Evolutionary conservation across 2,113 vertebrate species (phyloP).

Genomic region (Papio anubis): DNA sequence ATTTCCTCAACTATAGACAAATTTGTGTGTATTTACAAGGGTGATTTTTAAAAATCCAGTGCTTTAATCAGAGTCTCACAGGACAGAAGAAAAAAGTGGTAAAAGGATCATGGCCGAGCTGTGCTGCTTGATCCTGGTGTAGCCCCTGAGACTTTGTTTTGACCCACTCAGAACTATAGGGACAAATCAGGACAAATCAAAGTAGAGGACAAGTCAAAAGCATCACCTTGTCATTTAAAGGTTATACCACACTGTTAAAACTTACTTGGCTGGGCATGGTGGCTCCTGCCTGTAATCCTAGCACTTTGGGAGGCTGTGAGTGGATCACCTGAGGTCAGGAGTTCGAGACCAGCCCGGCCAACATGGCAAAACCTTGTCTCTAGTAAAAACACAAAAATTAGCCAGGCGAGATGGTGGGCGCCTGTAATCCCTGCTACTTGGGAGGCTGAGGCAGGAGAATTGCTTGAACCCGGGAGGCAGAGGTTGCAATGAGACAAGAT

Average conservation of each 20-base stretch:
- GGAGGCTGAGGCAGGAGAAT: too few species aligned
- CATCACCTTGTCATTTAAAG: background rate
- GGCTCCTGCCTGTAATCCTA: too few species aligned
- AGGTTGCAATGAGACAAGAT: too few species aligned
- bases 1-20: background rate
- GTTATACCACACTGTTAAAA: background rate
- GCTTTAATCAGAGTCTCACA: background rate
- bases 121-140: background rate
- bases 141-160: background rate
- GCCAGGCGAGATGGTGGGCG: too few species aligned
- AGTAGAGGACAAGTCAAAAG: background rate
- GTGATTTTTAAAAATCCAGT: background rate
- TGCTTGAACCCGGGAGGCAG: too few species aligned
- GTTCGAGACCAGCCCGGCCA: too few species aligned
- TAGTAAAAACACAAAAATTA: too few species aligned
- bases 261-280: background rate
- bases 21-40: background rate
- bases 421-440: too few species aligned
- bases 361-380: too few species aligned
- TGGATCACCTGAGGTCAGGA: too few species aligned
- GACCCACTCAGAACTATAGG: background rate
- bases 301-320: too few species aligned
- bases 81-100: background rate
- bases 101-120: background rate
- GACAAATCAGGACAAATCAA: background rate